phyloP scores from a whole-genome alignment of 2,888 invertebrate genomes.

The Spodoptera exigua region DNA sequence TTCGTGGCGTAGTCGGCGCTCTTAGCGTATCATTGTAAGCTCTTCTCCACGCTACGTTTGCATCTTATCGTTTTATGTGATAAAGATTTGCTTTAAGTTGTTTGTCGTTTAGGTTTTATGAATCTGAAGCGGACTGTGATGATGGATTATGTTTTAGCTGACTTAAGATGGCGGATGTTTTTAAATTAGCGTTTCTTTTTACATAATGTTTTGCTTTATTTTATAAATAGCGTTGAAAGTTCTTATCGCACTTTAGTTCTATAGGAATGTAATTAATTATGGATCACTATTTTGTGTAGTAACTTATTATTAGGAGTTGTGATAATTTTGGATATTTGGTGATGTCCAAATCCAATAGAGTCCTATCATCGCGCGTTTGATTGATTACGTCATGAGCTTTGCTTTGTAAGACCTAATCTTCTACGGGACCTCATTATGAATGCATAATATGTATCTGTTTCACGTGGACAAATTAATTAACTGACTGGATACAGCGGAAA shows the following conservation, averaged over 20 bases:
- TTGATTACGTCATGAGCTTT: constrained; percentile 12
- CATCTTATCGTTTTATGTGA: constrained; percentile 49
- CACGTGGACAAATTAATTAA: too few relatives aligned
- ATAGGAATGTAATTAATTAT: too few relatives aligned
- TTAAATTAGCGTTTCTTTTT: not conserved
- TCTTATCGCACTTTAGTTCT: too few relatives aligned
- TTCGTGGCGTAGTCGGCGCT: constrained; percentile 9
- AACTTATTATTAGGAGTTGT: too few relatives aligned
- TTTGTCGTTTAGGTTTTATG: constrained; percentile 48
- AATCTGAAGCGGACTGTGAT: constrained; percentile 3
- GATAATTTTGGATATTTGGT: too few relatives aligned
- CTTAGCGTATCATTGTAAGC: too few relatives aligned
- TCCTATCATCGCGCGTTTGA: constrained; percentile 12
- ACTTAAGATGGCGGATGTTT: not conserved
- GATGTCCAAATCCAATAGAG: constrained; percentile 6
- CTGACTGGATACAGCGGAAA: too few relatives aligned
- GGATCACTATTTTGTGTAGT: too few relatives aligned
- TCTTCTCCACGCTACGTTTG: constrained; percentile 4
- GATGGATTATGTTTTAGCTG: constrained; percentile 29
- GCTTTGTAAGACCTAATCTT: not conserved
- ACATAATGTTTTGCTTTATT: not conserved
- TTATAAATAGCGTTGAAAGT: too few relatives aligned
- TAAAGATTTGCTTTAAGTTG: constrained; percentile 44
- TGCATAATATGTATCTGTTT: too few relatives aligned
- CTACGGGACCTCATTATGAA: too few relatives aligned